Evolutionary conservation across 2,888 invertebrate genomes (phyloP), one percentile per base, ranked within the genome.

Genomic region (Anticlea derivata): DNA sequence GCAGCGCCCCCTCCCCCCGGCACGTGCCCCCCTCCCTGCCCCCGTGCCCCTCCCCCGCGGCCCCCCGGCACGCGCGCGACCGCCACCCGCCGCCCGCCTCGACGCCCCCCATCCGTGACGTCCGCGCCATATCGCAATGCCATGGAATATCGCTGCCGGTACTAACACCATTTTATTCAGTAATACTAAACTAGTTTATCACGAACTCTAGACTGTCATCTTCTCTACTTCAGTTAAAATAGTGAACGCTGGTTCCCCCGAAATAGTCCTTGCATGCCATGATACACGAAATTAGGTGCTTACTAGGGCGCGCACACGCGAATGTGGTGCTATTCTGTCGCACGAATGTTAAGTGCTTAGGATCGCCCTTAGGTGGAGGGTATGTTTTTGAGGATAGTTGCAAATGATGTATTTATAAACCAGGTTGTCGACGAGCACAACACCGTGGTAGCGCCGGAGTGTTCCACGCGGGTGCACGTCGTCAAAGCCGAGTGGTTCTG

Each of bases 401-500:
- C 12, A 23, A 39, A 44, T 35, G 20, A 34, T 7, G 38, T 10
- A 29, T 49, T 57, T 53, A 60, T 37, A 5, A 34, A 45, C 39
- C 84, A 97, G 96, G 97, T 97, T 55, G 96, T 97, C 49, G 97
- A 97, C 81, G 96, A 96, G 76, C 94, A 95, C 66, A 93, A 92
- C 63, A 93, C 94, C 24, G 92, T 93, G 68, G 91, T 93, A 39
- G 92, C 95, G 60, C 95, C 94, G 33, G 96, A 95, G 72, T 93
- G 94, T 47, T 93, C 94, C 55, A 86, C 93, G 56, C 93, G 93
- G 66, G 94, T 95, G 20, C 94, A 95, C 77, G 92, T 97, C 58
- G 95, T 97, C 45, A 97, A 96, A 84, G 96, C 96, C 4, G 97
- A 98, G 91, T 99, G 99, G 99, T 99, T 99, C 88, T 99, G 99